Base-by-base conservation (phyloP, 1,140 invertebrate species). In the Bombus soroeensis region DNA sequence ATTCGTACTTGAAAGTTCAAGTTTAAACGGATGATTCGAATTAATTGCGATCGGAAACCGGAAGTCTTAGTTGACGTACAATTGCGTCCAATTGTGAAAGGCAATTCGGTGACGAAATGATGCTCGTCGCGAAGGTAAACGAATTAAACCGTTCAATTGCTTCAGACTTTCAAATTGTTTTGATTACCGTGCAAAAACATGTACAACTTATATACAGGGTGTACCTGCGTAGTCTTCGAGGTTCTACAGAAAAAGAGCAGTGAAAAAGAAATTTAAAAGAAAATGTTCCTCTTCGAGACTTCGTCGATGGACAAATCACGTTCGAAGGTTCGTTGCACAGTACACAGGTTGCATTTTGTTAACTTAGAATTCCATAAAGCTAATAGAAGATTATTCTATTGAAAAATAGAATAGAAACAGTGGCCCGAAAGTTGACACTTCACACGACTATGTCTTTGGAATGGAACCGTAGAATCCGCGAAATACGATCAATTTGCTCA, bases 11-110 rank as follows among this genome's bases (percentile, higher is more conserved):
- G 12, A 34, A 66, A 59, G 53, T 81, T 71, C 57, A 81, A 77
- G 6, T 13, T 83, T 22, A 39, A 59, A 12, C 62, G 32, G 66
- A 73, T 39, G 75, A 81, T 78, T 78, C 43, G 39, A 3, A 47
- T 81, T 81, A 81, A 81, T 81, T 37, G 32, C 53, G 41, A 6
- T 25, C 72, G 32, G 47, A 75, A 62, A 82, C 13, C 72, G 81
- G 72, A 82, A 75, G 53, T 82, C 81, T 75, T 66, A 82, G 82
- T 83, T 72, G 43, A 41, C 47, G 0, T 39, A 71, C 66, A 81
- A 81, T 81, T 72, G 47, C 25, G 4, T 53, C 34, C 79, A 81
- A 81, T 81, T 72, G 79, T 10, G 34, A 34, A 81, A 22, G 34
- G 8, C 28, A 37, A 9, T 47, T 81, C 34, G 64, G 15, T 15